Evolutionary conservation across 1,140 invertebrate genomes (phyloP).

Genomic region (Zaprionus ghesquierei): DNA sequence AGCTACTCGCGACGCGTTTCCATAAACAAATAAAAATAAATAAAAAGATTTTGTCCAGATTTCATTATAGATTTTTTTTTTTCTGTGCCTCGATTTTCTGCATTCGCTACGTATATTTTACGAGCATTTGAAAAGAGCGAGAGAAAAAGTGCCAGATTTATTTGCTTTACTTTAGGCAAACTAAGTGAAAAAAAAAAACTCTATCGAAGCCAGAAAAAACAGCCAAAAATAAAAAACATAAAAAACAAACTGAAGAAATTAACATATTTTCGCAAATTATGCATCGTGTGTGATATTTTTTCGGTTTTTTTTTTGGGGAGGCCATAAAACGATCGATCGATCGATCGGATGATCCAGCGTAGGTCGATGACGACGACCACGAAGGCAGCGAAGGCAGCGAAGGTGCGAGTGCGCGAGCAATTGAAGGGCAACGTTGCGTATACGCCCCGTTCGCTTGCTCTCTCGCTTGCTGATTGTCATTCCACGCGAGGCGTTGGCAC

Average conservation of each 20-base stretch:
- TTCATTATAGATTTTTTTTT: slow-evolving; percentile 6
- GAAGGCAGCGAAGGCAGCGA: background rate
- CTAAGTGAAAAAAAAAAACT: slow-evolving; percentile 6
- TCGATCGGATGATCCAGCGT: slow-evolving; percentile 17
- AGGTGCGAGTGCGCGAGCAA: background rate
- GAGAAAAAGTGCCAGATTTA: background rate
- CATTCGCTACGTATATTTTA: background rate
- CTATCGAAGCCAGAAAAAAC: slow-evolving; percentile 1
- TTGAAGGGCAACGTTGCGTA: background rate
- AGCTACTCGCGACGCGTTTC: slow-evolving; percentile 55
- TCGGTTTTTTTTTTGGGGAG: slow-evolving; percentile 3
- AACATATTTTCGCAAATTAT: slow-evolving; percentile 70
- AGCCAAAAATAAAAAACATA: slow-evolving; percentile 15
- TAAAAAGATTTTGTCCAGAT: background rate
- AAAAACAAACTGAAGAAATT: slow-evolving; percentile 41
- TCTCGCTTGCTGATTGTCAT: background rate
- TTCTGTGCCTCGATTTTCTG: background rate
- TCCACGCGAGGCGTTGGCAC: slow-evolving; percentile 56
- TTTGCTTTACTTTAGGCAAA: background rate
- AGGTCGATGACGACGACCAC: background rate
- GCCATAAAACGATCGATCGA: slow-evolving; percentile 43
- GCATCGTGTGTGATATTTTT: slow-evolving; percentile 15
- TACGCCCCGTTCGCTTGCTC: background rate
- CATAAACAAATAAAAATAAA: slow-evolving; percentile 43
- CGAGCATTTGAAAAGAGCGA: slow-evolving; percentile 1